These are phyloP conservation scores for Danaus melanippus DNA, from an alignment of 1,140 invertebrate genomes.

Conservation along the genomic window DNA sequence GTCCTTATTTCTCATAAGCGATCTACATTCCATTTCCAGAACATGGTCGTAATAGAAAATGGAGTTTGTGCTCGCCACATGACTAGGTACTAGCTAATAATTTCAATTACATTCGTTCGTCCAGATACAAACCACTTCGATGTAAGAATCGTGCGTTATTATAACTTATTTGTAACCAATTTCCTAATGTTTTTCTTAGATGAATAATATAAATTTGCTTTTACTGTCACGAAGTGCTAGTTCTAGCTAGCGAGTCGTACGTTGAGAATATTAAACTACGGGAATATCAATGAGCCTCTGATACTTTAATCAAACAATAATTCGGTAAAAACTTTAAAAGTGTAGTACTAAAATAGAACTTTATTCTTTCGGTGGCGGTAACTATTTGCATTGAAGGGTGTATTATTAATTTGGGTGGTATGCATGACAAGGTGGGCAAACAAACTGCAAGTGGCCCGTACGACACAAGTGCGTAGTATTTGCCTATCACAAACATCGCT, in stretches of 20 bases:
- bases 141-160: no score
- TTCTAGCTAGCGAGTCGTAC: not conserved
- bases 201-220: no score
- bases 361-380: not conserved
- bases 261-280: not conserved
- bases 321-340: no score
- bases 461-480: slow-evolving; percentile 56
- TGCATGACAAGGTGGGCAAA: slow-evolving; percentile 58
- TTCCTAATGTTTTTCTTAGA: no score
- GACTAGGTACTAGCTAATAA: slow-evolving; percentile 15
- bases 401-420: slow-evolving; percentile 48
- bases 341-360: no score
- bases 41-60: slow-evolving; percentile 19
- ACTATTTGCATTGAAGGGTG: slow-evolving; percentile 18
- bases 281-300: not conserved
- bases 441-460: slow-evolving; percentile 38
- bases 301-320: no score
- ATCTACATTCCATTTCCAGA: slow-evolving; percentile 22
- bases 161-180: no score
- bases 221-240: no score
- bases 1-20: slow-evolving; percentile 25
- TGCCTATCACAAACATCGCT: slow-evolving; percentile 49
- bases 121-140: not conserved
- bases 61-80: slow-evolving; percentile 13
- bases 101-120: slow-evolving; percentile 14